A percentile compares a stretch with the other conserved stretches of the same genome.
Conservation (phyloP, 2,797 vertebrate species). For the Huso huso region DNA sequence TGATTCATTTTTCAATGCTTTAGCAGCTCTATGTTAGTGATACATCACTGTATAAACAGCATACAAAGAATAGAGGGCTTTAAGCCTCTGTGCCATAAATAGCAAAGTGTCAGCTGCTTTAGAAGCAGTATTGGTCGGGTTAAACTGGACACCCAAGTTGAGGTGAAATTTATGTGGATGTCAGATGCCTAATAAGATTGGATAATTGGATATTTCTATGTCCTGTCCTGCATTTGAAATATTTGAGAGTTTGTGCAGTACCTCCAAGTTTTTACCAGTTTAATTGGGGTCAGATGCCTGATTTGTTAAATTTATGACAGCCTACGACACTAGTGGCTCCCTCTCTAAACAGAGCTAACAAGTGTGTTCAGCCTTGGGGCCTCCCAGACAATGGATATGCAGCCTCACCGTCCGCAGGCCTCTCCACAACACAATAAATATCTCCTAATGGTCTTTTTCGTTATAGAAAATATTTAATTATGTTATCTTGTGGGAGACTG, state of each 20-base stretch:
- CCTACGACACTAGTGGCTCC: conserved; percentile 48
- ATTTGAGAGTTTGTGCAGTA: conserved; percentile 27
- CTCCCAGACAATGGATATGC: conserved; percentile 39
- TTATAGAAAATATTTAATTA: conserved; percentile 37
- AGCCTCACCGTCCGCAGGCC: conserved; percentile 18
- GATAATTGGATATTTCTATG: conserved; percentile 40
- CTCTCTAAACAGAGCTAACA: conserved; percentile 49
- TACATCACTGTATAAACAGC: too few species aligned
- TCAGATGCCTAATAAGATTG: conserved; percentile 43
- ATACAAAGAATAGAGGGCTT: neutral
- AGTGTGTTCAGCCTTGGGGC: conserved; percentile 62
- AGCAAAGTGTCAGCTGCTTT: neutral
- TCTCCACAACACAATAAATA: conserved; percentile 63
- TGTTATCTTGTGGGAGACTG: conserved; percentile 30
- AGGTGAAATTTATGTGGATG: conserved; percentile 50
- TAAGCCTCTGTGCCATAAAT: neutral
- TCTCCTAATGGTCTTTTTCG: conserved; percentile 19
- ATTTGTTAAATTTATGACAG: conserved; percentile 63
- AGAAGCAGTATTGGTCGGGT: conserved; percentile 41
- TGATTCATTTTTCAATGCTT: too few species aligned
- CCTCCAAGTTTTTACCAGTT: conserved; percentile 42
- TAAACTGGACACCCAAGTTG: conserved; percentile 57
- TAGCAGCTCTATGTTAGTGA: too few species aligned
- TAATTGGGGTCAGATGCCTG: conserved; percentile 47
- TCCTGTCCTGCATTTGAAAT: conserved; percentile 29